phyloP scores from a whole-genome alignment of 2,797 vertebrate genomes.

The Nothura maculosa region DNA sequence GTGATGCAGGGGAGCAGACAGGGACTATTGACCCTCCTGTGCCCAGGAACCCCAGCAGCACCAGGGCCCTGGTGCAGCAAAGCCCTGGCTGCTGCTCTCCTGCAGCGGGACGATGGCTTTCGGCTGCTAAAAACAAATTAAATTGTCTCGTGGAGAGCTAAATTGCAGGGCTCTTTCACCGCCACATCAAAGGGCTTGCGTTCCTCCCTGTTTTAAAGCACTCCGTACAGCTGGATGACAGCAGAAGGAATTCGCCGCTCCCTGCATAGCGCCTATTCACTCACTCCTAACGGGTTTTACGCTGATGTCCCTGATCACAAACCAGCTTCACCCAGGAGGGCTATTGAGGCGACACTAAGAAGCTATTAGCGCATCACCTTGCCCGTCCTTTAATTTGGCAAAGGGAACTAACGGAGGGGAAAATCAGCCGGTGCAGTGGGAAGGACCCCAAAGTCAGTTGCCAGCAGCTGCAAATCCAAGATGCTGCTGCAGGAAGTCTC shows the following conservation, averaged over 20 bases:
- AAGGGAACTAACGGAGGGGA: not conserved
- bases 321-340: not conserved
- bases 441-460: not conserved
- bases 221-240: not conserved
- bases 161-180: not conserved
- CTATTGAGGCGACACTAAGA: not conserved
- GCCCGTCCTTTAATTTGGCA: not conserved
- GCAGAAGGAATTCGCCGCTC: not conserved
- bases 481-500: not conserved
- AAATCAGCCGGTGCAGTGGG: not conserved
- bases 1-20: accelerated
- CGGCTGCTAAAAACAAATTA: not conserved
- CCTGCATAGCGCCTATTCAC: not conserved
- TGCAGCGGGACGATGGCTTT: not conserved
- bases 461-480: not conserved
- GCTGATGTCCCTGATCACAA: not conserved
- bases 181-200: not conserved
- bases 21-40: no score
- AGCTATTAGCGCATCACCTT: not conserved
- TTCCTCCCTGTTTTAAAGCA: not conserved
- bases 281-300: not conserved
- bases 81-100: not conserved
- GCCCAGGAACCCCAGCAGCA: not conserved
- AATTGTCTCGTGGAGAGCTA: not conserved
- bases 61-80: not conserved